A percentile compares a stretch with the other conserved stretches of the same genome.
Evolutionary conservation across 2,888 invertebrate species (phyloP).

Genomic region (Lysandra coridon): DNA sequence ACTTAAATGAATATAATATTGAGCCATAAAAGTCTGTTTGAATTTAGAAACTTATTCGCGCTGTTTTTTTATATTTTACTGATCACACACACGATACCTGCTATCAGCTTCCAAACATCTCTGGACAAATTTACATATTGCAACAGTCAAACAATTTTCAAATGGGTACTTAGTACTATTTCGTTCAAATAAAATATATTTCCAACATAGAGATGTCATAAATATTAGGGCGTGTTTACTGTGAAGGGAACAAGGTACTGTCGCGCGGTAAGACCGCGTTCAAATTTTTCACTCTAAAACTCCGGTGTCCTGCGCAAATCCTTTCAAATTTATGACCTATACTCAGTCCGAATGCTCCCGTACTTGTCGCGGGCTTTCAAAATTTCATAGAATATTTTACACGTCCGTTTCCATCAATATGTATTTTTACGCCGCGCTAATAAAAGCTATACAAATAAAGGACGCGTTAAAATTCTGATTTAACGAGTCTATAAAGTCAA

Average conservation of each 20-base stretch:
- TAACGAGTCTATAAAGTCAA: conserved; percentile 56
- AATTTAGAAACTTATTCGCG: no score
- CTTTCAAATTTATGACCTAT: conserved; percentile 72
- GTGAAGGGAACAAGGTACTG: conserved; percentile 43
- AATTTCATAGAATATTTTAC: conserved; percentile 28
- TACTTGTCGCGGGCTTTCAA: conserved; percentile 23
- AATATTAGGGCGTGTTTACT: conserved; percentile 21
- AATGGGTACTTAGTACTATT: not conserved
- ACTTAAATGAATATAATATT: no score
- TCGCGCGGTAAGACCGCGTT: conserved; percentile 53
- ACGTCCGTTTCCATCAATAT: conserved; percentile 16
- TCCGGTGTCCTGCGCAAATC: conserved; percentile 68
- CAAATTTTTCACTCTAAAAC: conserved; percentile 73
- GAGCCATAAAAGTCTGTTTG: no score
- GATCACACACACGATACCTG: not conserved
- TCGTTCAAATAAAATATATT: not conserved
- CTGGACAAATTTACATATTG: not conserved
- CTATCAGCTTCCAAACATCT: not conserved
- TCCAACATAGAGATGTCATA: not conserved
- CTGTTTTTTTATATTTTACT: no score
- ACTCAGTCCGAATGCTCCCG: conserved; percentile 52
- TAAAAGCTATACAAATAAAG: conserved; percentile 38
- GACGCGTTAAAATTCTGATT: conserved; percentile 51
- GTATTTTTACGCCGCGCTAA: conserved; percentile 21
- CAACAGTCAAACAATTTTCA: not conserved